Evolutionary conservation across 64 coral and sea anemone genomes (phyloP).

Genomic region (Stylophora pistillata): DNA sequence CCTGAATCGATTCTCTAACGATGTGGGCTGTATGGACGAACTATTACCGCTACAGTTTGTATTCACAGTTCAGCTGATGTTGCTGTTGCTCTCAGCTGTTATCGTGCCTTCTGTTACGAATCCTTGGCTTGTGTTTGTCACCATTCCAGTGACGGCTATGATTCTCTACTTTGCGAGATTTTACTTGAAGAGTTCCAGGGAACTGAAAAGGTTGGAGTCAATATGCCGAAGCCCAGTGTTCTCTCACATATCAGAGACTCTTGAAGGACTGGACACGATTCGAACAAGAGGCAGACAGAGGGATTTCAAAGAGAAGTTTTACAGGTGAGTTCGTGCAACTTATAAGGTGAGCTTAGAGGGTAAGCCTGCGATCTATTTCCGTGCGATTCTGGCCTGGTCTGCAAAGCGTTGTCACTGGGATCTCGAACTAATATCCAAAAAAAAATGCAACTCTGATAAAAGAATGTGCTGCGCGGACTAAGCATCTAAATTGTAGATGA

Average conservation of each 20-base stretch:
- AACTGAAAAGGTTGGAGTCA: slow-evolving; percentile 37
- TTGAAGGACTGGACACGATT: slow-evolving; percentile 57
- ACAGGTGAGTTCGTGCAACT: slow-evolving; percentile 13
- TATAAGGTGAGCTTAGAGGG: no score
- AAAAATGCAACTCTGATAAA: no score
- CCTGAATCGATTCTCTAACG: slow-evolving; percentile 25
- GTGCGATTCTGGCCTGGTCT: no score
- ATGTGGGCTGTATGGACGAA: slow-evolving; percentile 30
- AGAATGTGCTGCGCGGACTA: no score
- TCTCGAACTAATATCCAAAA: no score
- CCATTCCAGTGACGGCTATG: neutral
- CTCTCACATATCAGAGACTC: slow-evolving; percentile 52
- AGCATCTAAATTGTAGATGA: no score
- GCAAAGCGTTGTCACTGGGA: no score
- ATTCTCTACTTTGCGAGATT: neutral
- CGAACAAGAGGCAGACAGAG: slow-evolving; percentile 25
- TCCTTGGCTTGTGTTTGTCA: neutral
- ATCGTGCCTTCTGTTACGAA: slow-evolving; percentile 23
- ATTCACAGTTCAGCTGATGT: neutral
- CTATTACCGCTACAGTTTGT: slow-evolving; percentile 25
- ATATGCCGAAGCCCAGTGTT: slow-evolving; percentile 47
- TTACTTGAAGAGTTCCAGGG: slow-evolving; percentile 31
- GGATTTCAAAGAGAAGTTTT: slow-evolving; percentile 25
- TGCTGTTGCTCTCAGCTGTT: slow-evolving; percentile 3
- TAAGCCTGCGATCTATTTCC: no score